Evolutionary conservation across 2,888 invertebrate genomes (phyloP).

Genomic region (Microctonus aethiopoides): DNA sequence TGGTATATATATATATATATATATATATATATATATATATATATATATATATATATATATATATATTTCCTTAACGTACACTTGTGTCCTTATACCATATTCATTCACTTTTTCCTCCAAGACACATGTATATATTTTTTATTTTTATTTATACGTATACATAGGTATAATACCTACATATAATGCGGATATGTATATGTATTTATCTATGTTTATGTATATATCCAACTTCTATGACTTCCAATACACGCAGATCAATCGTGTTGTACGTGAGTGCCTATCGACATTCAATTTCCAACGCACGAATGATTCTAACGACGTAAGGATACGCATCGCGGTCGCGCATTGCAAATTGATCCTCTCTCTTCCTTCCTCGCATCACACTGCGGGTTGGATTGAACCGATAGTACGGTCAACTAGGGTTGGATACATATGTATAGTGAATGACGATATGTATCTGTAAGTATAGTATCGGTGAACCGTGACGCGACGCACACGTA

Average conservation of each 20-base stretch:
- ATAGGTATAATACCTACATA: too few species aligned
- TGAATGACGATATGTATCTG: background rate
- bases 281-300: constrained; percentile 9
- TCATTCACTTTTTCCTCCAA: background rate
- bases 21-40: background rate
- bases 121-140: too few species aligned
- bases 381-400: background rate
- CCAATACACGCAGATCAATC: background rate
- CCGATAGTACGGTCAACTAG: background rate
- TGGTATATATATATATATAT: too few species aligned
- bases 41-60: too few species aligned
- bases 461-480: background rate
- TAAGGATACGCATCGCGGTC: constrained; percentile 10
- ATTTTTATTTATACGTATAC: too few species aligned
- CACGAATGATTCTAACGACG: constrained; percentile 9
- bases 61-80: background rate
- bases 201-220: background rate
- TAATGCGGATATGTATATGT: background rate
- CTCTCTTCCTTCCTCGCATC: background rate
- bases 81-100: background rate
- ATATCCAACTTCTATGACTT: background rate
- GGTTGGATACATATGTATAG: background rate
- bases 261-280: background rate
- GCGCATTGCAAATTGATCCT: constrained; percentile 1
- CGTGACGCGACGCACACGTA: background rate